A percentile compares a stretch with the other conserved stretches of the same genome.
Evolutionary conservation across 2,797 vertebrate species (phyloP).

Genomic region (Enteromius mattozi): DNA sequence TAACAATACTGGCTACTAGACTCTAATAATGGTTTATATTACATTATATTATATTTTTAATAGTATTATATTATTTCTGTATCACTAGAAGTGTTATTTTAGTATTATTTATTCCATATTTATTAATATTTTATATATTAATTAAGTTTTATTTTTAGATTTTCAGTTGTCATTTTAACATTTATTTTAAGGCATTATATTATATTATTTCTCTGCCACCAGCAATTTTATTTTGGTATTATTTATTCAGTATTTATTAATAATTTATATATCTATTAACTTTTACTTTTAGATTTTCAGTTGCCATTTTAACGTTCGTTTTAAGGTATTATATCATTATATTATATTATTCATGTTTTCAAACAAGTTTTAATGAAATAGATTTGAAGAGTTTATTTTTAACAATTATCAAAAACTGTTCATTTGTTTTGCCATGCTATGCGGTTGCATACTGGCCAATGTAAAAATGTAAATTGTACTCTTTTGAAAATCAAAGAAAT

Average conservation of each 20-base stretch:
- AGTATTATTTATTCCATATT: no score
- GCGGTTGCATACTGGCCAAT: background rate
- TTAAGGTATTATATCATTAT: background rate
- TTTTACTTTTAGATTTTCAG: background rate
- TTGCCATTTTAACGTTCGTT: background rate
- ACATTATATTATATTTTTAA: background rate
- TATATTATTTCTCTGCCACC: background rate
- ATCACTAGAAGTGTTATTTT: no score
- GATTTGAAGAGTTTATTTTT: background rate
- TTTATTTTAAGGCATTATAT: background rate
- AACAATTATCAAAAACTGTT: no score
- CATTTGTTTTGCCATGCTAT: background rate
- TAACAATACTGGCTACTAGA: background rate
- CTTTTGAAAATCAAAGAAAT: background rate
- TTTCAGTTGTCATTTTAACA: no score
- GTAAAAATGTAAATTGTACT: background rate
- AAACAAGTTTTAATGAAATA: background rate
- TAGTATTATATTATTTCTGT: background rate
- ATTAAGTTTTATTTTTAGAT: no score
- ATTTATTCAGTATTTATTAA: background rate
- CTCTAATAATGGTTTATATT: background rate
- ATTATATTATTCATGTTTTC: background rate
- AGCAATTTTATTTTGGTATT: background rate
- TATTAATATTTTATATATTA: no score
- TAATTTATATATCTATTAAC: background rate